A percentile compares a stretch with the other conserved stretches of the same genome.
Evolutionary conservation across 1,140 invertebrate species (phyloP).

Genomic region (Bicyclus anynana): DNA sequence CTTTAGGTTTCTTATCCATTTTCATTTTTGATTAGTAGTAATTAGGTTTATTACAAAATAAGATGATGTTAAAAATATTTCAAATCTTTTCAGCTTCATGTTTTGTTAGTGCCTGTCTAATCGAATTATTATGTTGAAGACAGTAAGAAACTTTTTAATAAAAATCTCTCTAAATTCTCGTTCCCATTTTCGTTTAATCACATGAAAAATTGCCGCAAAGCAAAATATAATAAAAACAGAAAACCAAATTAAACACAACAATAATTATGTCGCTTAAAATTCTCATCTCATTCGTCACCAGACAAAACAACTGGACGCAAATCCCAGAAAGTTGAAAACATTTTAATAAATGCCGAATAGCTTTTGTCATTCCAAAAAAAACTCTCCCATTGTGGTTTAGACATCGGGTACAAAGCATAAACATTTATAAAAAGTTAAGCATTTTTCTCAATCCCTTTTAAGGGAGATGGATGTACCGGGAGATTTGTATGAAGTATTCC

Average conservation of each 20-base stretch:
- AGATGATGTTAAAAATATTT: no score
- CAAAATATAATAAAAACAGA: not conserved
- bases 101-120: no score
- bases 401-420: constrained; percentile 47
- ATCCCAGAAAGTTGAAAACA: constrained; percentile 44
- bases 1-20: no score
- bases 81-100: no score
- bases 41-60: no score
- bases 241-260: not conserved
- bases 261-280: not conserved
- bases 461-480: constrained; percentile 15
- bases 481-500: constrained; percentile 16
- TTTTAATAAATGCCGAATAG: constrained; percentile 58
- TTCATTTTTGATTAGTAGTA: no score
- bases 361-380: constrained; percentile 49
- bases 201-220: not conserved
- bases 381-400: constrained; percentile 51
- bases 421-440: constrained; percentile 60
- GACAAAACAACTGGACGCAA: constrained; percentile 16
- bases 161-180: no score
- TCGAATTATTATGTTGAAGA: no score
- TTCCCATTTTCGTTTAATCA: not conserved
- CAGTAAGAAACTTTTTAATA: no score
- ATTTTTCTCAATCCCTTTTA: constrained; percentile 38
- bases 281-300: constrained; percentile 17